Base-by-base conservation (phyloP, 2,113 vertebrate genomes). In the Rostratula benghalensis region DNA sequence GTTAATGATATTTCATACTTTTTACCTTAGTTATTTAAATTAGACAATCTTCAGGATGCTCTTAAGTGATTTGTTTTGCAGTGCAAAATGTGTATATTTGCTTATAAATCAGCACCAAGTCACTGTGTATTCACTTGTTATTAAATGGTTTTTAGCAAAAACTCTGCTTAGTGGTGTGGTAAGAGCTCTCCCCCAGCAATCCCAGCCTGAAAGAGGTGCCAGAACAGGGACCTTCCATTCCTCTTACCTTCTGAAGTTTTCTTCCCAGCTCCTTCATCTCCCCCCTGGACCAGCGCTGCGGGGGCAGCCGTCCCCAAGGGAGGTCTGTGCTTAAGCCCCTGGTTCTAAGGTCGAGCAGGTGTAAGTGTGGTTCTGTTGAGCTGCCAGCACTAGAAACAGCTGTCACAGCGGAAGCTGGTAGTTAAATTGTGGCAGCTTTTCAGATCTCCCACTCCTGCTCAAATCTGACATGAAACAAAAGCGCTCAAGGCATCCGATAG, bases 71-170 rank as follows among this genome's bases (percentile, higher is more conserved):
- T 91, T 89, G 85, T 92, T 96, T 94, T 97, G 87, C 94, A 90
- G 79, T 98, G 89, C 95, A 96, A 96, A 96, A 89, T 61, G 39
- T 97, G 95, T 97, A 94, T 27, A 97, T 95, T 94, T 98, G 89
- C 97, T 97, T 95, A 90, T 97, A 94, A 28, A 93, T 96, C 39
- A 86, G 83, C 70, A 90, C 54, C n/a, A 5, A 31, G 57, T 35
- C 93, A 28, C 81, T 73, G 70, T 91, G 71, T 84, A 93, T 67
- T 69, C 82, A 24, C 54, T 67, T 76, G 31, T 65, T 92, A 97
- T 95, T 96, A 96, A 96, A 96, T 51, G 10, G 0, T 41, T 90
- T 95, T 95, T 80, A 92, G 53, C n/a, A 81, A 85, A 80, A 70
- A 1, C 35, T 48, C 20, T 30, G 31, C 3, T 35, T 3, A 13